Base-by-base conservation (phyloP, 2,888 invertebrate species). In the Leucophora obtusa region DNA sequence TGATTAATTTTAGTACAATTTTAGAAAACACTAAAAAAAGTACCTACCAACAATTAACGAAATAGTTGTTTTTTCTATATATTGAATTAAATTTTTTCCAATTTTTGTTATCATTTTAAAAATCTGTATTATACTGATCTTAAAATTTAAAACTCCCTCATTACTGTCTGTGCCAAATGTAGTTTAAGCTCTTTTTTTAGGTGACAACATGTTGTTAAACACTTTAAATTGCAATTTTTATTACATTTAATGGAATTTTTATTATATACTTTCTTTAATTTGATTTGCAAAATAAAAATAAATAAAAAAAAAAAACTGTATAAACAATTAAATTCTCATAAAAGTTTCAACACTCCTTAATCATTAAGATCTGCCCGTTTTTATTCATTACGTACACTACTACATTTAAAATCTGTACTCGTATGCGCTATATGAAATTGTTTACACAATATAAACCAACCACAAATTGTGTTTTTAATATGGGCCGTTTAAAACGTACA, bases 261-360 rank as follows among this genome's bases (percentile, higher is more conserved):
- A 47, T 47, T 47, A 47, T n/a, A 47, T 47, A 47, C 43, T 47
- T 47, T 47, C 38, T 47, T 47, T 47, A n/a, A 47, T 47, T 47
- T 47, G 1, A 47, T n/a, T 47, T 47, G 0, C 43, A 47, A 47
- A 43, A 14, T 14, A 11, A 7, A 43, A 11, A 7, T 3, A 11
- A 5, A 14, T 2, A 43, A 14, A 43, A 43, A 43, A 43, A 14
- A 47, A 47, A 14, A 62, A 53, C 53, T 38, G 17, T 66, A 1
- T 63, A 10, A 66, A 72, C 50, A 72, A 79, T 79, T 79, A 76
- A 80, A 63, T 7, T 60, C 35, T 51, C 35, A 54, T 80, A 68
- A 80, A 80, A 68, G 38, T 72, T 63, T 80, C 71, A 80, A 58
- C 68, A 54, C 75, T 68, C 63, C 33, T 62, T 70, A 47, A 47